Evolutionary conservation across 1,140 invertebrate species (phyloP).

Genomic region (Acyrthosiphon pisum): DNA sequence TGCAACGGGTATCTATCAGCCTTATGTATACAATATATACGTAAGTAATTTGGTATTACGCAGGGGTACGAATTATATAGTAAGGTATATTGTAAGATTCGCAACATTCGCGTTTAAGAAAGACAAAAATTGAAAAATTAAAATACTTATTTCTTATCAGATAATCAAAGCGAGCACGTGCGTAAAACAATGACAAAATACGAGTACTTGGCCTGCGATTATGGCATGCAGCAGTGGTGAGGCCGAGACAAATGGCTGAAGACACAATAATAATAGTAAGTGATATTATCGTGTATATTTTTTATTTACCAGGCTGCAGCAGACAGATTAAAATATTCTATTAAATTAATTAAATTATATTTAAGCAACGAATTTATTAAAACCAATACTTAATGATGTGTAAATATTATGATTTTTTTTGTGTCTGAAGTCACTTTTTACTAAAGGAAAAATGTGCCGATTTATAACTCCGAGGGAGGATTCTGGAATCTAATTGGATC

Average conservation of each 20-base stretch:
- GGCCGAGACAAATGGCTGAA: background rate
- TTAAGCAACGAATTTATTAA: background rate
- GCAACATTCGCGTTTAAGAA: background rate
- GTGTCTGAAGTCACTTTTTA: no score
- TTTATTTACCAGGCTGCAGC: background rate
- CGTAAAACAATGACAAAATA: background rate
- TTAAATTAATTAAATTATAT: background rate
- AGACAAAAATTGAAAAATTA: background rate
- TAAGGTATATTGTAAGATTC: background rate
- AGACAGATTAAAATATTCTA: background rate
- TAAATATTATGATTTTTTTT: background rate
- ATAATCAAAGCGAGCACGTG: background rate
- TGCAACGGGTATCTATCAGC: background rate
- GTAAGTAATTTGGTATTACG: background rate
- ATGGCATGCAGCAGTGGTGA: no score
- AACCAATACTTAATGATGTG: background rate
- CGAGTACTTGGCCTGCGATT: background rate
- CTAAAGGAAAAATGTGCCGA: background rate
- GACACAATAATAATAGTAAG: background rate
- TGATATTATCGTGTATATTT: background rate
- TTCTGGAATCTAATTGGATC: no score
- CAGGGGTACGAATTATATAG: background rate
- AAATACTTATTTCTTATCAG: background rate
- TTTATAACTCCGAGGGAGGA: background rate
- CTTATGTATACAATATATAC: background rate